phyloP scores from a whole-genome alignment of 2,888 invertebrate species.

The Lydus trimaculatus region DNA sequence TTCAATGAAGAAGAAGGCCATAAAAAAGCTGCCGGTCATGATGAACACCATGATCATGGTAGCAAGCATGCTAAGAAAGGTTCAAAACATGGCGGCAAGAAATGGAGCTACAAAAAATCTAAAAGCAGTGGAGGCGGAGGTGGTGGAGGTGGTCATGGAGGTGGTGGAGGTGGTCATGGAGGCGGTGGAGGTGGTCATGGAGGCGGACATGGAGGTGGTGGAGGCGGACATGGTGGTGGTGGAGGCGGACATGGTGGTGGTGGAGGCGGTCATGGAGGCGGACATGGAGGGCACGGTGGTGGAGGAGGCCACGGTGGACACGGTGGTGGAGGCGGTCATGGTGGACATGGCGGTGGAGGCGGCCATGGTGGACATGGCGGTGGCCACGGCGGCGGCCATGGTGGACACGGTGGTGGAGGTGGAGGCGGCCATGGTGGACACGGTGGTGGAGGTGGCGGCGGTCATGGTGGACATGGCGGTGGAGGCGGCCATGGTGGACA shows the following conservation, averaged over 20 bases:
- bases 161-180: constrained; percentile 21
- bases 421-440: constrained; percentile 32
- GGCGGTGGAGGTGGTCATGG: constrained; percentile 31
- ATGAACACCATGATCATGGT: constrained; percentile 64
- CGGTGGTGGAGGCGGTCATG: constrained; percentile 24
- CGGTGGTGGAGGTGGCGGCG: constrained; percentile 25
- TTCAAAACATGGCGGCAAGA: constrained; percentile 63
- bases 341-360: constrained; percentile 19
- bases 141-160: constrained; percentile 16
- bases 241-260: constrained; percentile 22
- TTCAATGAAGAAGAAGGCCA: constrained; percentile 67
- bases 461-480: constrained; percentile 22
- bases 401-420: constrained; percentile 23
- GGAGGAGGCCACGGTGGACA: constrained; percentile 34
- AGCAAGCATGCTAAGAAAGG: constrained; percentile 62
- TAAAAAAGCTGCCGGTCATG: constrained; percentile 65
- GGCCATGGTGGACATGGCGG: constrained; percentile 24
- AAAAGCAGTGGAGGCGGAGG: constrained; percentile 29
- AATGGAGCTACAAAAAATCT: constrained; percentile 60
- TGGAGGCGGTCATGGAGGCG: constrained; percentile 29
- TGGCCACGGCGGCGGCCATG: constrained; percentile 23
- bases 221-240: constrained; percentile 22
- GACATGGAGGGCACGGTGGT: constrained; percentile 23
- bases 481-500: constrained; percentile 21
- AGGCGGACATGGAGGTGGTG: constrained; percentile 18